Conservation (phyloP, 2,113 vertebrate species). For the Eonycteris spelaea region DNA sequence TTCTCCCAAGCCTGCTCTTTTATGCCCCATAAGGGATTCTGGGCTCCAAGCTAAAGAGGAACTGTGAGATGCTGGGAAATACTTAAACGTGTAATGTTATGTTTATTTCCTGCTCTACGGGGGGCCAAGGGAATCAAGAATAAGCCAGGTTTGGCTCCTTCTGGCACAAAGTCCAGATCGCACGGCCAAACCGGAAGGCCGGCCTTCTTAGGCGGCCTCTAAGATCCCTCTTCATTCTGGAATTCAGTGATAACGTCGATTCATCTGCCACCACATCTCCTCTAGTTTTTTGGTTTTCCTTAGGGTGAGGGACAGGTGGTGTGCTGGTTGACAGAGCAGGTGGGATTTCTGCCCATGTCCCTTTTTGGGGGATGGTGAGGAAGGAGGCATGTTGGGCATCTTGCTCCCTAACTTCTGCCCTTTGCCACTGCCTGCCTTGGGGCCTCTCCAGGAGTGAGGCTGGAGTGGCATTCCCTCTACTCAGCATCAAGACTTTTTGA, state of each 20-base stretch:
- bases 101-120: background rate
- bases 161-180: background rate
- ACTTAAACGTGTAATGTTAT: background rate
- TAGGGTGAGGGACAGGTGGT: background rate
- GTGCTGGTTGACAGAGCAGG: background rate
- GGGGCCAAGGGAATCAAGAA: background rate
- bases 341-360: background rate
- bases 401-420: background rate
- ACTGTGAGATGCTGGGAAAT: background rate
- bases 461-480: background rate
- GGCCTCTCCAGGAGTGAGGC: background rate
- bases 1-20: background rate
- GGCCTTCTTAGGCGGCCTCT: background rate
- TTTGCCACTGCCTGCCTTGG: background rate
- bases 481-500: background rate
- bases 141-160: background rate
- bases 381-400: background rate
- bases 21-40: background rate
- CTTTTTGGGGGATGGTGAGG: background rate
- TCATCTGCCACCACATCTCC: background rate
- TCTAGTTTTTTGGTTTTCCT: background rate
- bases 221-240: background rate
- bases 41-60: background rate
- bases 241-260: background rate
- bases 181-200: background rate